Percentiles rank a stretch among this genome's conserved stretches.
phyloP scores from a whole-genome alignment of 2,797 vertebrate genomes.

The Coregonus sp. region DNA sequence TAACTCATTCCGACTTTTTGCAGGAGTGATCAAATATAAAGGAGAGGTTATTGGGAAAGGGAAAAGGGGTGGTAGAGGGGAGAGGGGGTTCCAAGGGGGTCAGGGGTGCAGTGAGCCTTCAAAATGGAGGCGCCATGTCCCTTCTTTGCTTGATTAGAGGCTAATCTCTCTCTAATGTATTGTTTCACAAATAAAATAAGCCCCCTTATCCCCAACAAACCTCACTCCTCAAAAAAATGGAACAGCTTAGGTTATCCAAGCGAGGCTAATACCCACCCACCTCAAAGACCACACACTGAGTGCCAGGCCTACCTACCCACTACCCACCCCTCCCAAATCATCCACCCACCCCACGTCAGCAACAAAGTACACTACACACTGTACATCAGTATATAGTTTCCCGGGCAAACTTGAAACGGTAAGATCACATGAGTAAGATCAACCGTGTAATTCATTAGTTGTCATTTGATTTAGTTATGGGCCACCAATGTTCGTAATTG shows the following conservation, averaged over 20 bases:
- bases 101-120: conserved; percentile 54
- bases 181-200: conserved; percentile 71
- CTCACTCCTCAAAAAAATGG: conserved; percentile 56
- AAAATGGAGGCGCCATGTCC: conserved; percentile 66
- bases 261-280: conserved; percentile 73
- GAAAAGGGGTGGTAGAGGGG: not conserved
- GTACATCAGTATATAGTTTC: conserved; percentile 42
- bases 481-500: conserved; percentile 49
- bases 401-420: conserved; percentile 66
- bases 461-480: conserved; percentile 43
- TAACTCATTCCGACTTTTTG: conserved; percentile 84
- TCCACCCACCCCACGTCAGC: conserved; percentile 37
- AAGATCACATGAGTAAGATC: conserved; percentile 70
- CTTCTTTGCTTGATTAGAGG: conserved; percentile 67
- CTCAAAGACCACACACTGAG: conserved; percentile 82
- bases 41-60: conserved; percentile 54
- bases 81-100: conserved; percentile 29
- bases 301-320: conserved; percentile 52
- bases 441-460: conserved; percentile 64
- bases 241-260: conserved; percentile 82
- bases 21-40: conserved; percentile 69
- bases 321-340: conserved; percentile 34
- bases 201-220: conserved; percentile 34
- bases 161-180: conserved; percentile 70
- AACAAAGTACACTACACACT: conserved; percentile 48